These are phyloP conservation scores for Rhyacichthys aspro DNA, from an alignment of 2,797 vertebrate species.

Conservation along the genomic window DNA sequence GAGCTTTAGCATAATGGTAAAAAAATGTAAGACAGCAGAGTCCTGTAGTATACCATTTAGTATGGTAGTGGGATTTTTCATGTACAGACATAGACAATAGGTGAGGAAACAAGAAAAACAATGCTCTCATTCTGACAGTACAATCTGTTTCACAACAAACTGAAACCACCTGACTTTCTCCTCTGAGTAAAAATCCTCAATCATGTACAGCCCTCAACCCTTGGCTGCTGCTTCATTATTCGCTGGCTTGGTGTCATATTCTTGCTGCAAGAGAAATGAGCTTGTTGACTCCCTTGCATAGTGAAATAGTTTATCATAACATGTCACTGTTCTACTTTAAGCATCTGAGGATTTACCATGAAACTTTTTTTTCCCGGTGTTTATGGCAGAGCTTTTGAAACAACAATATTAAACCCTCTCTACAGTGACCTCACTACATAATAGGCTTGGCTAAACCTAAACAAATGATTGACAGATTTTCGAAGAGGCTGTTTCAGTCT, in stretches of 20 bases:
- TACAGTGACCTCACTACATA: not conserved
- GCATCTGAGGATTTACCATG: not conserved
- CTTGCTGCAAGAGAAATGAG: not conserved
- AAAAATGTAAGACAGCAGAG: not conserved
- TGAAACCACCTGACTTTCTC: not conserved
- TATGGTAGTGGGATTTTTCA: not conserved
- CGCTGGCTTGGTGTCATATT: not conserved
- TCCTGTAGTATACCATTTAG: too few species aligned
- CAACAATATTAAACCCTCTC: not conserved
- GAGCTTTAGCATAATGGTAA: conserved; percentile 10
- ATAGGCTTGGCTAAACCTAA: conserved; percentile 11
- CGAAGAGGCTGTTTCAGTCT: conserved; percentile 27
- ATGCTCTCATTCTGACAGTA: not conserved
- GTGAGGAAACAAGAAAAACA: not conserved
- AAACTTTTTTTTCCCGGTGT: not conserved
- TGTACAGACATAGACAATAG: conserved; percentile 1
- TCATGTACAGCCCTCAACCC: not conserved
- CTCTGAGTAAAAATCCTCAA: not conserved
- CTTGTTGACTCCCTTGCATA: conserved; percentile 11
- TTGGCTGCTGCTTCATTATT: not conserved
- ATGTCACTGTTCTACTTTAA: conserved; percentile 1
- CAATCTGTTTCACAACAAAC: conserved; percentile 3
- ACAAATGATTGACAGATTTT: conserved; percentile 38
- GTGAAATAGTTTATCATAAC: conserved; percentile 5
- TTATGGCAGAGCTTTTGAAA: not conserved